These are phyloP conservation scores for Hoplodrina blanda DNA, from an alignment of 2,888 invertebrate genomes.

Conservation along the genomic window DNA sequence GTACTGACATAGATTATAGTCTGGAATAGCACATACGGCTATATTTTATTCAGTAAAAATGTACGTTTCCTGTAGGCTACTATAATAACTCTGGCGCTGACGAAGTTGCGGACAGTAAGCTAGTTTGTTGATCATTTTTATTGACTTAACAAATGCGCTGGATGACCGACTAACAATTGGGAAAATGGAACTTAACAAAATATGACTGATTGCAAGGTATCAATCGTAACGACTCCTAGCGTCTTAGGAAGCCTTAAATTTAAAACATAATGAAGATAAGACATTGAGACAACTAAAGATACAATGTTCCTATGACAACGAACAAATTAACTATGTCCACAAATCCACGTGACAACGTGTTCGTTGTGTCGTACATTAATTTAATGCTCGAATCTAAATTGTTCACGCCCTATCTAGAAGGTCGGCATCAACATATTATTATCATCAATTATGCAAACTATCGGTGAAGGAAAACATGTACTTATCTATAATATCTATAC, in stretches of 20 bases:
- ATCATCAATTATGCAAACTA: background rate
- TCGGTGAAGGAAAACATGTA: background rate
- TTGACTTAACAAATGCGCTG: too few species aligned
- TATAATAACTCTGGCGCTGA: too few species aligned
- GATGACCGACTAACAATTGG: too few species aligned
- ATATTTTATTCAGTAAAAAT: too few species aligned
- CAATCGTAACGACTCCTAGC: background rate
- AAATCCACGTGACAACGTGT: background rate
- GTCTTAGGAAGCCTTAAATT: background rate
- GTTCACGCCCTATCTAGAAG: background rate
- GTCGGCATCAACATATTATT: background rate
- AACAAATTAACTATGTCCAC: background rate
- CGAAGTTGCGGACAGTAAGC: too few species aligned
- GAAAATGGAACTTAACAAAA: background rate
- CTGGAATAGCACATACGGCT: too few species aligned
- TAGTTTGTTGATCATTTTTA: too few species aligned
- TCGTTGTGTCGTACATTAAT: background rate
- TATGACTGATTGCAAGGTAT: background rate
- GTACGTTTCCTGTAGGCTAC: too few species aligned
- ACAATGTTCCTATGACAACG: background rate
- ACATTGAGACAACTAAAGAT: background rate
- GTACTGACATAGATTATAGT: too few species aligned
- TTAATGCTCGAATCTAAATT: constrained; percentile 4
- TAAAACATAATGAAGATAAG: background rate
- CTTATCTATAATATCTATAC: too few species aligned